Base-by-base conservation (phyloP, 2,113 vertebrate genomes). In the Etheostoma cragini region DNA sequence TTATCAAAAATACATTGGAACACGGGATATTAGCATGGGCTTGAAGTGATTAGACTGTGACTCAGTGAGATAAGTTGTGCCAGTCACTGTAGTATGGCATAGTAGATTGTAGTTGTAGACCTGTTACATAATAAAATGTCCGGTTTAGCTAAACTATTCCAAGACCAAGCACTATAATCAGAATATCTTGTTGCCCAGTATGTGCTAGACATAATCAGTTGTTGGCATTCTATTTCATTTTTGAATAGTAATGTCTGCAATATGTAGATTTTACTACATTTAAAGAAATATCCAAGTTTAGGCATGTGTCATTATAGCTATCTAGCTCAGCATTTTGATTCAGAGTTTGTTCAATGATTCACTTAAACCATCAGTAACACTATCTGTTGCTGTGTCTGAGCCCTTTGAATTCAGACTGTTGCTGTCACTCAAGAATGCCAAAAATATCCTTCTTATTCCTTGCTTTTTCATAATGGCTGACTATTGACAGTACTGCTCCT, bases 391-490 rank as follows among this genome's bases (percentile, higher is more conserved):
- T 89, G 76, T 87, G 82, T 92, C 81, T 83, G 78, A 89, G 85
- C 88, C 90, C 88, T 94, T 95, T 95, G 91, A 92, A 93, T 92
- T 87, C 66, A 74, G 88, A 88, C 87, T 91, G 87, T 92, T 54
- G 81, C 82, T 88, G 85, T 93, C 89, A 90, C 84, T 94, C 90
- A 91, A 80, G 70, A 89, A 88, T 90, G 82, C 83, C 83, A 82
- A 85, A 89, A 91, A 82, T 90, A 89, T 76, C 61, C 68, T 86
- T 87, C 78, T 80, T 89, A 42, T 86, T 80, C 46, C 52, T 77
- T 64, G 33, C 62, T 72, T 75, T 74, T 81, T 71, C 49, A 45
- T 69, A 57, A 72, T 54, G 67, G 63, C 65, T 38, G 56, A 33
- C 71, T 72, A 5, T 58, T 52, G 33, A 38, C 69, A n/a, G 33